Evolutionary conservation across 2,113 vertebrate species (phyloP), one percentile per base, ranked within the genome.

Genomic region (Siphamia tubifer): DNA sequence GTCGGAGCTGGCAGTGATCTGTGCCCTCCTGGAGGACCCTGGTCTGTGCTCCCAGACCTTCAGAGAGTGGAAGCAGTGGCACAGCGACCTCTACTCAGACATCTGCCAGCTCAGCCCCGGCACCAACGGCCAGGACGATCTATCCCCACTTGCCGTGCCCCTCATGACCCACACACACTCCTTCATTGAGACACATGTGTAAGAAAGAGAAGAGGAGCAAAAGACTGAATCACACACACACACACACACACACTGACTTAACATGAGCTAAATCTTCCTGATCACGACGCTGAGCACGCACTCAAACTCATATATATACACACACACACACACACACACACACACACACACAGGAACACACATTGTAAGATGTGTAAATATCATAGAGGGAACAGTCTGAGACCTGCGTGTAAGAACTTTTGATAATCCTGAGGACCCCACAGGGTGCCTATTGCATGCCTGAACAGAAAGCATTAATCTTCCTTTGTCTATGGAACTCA

Each of bases 131-230:
- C 93, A 92, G 91, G 72, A 91, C 58, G 93, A 96, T 87, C 93
- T 94, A 34, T 91, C 91, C 34, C 90, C 89, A 35, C 90, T 94
- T 57, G 90, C 68, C 3, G 83, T 54, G 2, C 93, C 94, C 0
- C 93, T 94, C 86, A 92, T 95, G 87, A 94, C 94, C 74, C 96
- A 95, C 83, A 96, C 93, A 15, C 94, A 96, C 87, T 97, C 96
- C 51, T 95, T 97, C 91, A 97, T 96, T 31, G 95, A 96, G 89
- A 96, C 94, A 4, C 94, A 96, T 0, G 93, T 95, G 86, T 96
- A 92, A 94, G 64, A 88, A 85, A n/a, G 86, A 86, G 89, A 91
- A 9, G 87, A 83, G 10, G 80, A 88, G 66, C n/a, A 48, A 28
- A 40, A 66, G 66, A 76, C 69, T 68, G 81, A 76, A 76, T 54